Base-by-base conservation (phyloP, 2,797 vertebrate species). In the Pangasius macronema region DNA sequence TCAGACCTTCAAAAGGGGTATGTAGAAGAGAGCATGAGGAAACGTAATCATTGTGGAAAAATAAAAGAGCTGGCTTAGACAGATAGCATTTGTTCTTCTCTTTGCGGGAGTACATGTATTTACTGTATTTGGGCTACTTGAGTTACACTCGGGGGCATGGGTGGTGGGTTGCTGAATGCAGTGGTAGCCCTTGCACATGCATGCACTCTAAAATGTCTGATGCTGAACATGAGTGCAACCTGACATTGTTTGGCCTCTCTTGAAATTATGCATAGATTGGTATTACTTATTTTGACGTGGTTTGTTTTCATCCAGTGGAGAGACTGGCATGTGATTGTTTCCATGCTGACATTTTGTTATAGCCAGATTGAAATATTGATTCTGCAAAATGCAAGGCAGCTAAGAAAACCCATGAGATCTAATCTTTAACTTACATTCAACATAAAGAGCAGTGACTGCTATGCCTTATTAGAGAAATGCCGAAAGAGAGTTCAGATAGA, bases 291-390 rank as follows among this genome's bases (percentile, higher is more conserved):
- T 24, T 42, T 27, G 27, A 81, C 61, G 53, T 39, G 33, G 33
- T 36, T 80, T 81, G 33, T 59, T 61, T 81, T 42, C 11, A 81
- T 59, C 33, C 36, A n/a, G 14, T 20, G 27, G 55, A 9, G 22
- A 81, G 22, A 42, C 55, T 42, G 79, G 33, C 13, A 59, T 39
- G 51, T 80, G 75, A 59, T 36, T 55, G 9, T 57, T 13, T 77
- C 27, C 51, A 79, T 30, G 3, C 11, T 49, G 72, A n/a, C 11
- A 24, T 36, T 80, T 57, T 39, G 30, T 80, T 36, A n/a, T 30
- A 22, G 24, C 73, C 46, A n/a, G 73, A 76, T 30, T n/a, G 27
- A 49, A 75, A 75, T 75, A 75, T 51, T n/a, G 72, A n/a, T 49
- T 30, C 13, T 18, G 27, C n/a, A 51, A 30, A 51, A 51, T 18